Conservation (phyloP, 2,113 vertebrate species). For the Jacana jacana region DNA sequence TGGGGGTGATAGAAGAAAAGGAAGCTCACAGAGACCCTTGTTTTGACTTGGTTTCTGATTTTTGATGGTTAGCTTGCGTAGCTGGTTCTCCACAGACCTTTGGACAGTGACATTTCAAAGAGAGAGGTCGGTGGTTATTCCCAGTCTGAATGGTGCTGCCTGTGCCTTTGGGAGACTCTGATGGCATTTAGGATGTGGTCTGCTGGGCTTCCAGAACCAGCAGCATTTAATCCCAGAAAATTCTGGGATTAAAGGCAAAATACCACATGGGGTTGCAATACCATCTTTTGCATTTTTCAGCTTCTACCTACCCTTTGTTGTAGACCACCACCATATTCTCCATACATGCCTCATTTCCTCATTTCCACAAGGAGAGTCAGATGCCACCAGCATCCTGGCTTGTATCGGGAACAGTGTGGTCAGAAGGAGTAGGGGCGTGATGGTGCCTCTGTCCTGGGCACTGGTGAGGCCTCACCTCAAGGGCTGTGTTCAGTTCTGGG, state of each 20-base stretch:
- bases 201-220: not conserved
- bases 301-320: not conserved
- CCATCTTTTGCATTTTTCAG: rapidly evolving
- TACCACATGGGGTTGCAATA: rapidly evolving
- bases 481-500: too few relatives aligned
- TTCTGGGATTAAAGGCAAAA: not conserved
- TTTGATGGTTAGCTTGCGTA: not conserved
- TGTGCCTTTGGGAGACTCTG: not conserved
- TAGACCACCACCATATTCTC: not conserved
- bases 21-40: not conserved
- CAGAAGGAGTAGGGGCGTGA: too few relatives aligned
- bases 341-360: not conserved
- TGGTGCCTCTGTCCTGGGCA: too few relatives aligned
- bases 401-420: too few relatives aligned
- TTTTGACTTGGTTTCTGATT: not conserved
- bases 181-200: not conserved
- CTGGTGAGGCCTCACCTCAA: too few relatives aligned
- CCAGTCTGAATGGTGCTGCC: not conserved
- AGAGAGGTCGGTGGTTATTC: not conserved
- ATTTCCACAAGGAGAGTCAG: not conserved
- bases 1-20: not conserved
- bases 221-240: not conserved
- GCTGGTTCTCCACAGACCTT: not conserved
- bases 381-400: too few relatives aligned
- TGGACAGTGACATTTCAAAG: not conserved